Evolutionary conservation across 92 coral and sea anemone species (phyloP), one percentile per base, ranked within the genome.

Genomic region (Siderastrea radians): DNA sequence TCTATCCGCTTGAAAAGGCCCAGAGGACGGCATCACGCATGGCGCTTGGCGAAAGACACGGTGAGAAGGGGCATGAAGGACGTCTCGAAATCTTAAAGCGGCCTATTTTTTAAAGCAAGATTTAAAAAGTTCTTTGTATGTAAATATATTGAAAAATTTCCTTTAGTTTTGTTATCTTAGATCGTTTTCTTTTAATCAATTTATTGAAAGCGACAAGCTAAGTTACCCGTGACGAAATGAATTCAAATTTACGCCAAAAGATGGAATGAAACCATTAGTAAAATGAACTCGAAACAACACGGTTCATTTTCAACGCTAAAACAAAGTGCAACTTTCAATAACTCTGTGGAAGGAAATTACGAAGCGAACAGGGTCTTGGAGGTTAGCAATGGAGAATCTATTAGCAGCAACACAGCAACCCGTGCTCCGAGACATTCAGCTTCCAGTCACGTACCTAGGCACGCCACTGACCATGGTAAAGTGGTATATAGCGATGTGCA

Each of bases 361-460:
- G 70, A 2, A 65, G 43, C 10, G 38, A 12, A 6, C 70, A 65
- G 46, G 45, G 38, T 8, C 10, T 65, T 65, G 6, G 7, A 10
- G 6, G 2, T 0, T 65, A 12, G 4, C 38, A 65, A 1, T 26
- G 70, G 47, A 19, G 70, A 26, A 19, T 7, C 38, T 65, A 47
- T 38, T 12, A 38, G 70, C 48, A 65, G 38, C 45, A 19, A 46
- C 11, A 65, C 46, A 7, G 10, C 50, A 72, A 7, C 17, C 8
- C 76, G 76, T 47, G 44, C 46, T 47, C 76, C 38, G 3, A 72
- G 76, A 45, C 76, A 72, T 50, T 72, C 76, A 72, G 19, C 64
- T 26, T 49, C 63, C 53, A 54, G 84, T 38, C 14, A 55, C 12
- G 43, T 52, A 38, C 75, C 85, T 52, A 68, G 60, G 43, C 85